These are phyloP conservation scores for Caenorhabditis auriculariae DNA, from an alignment of 2,888 invertebrate genomes.

Conservation along the genomic window DNA sequence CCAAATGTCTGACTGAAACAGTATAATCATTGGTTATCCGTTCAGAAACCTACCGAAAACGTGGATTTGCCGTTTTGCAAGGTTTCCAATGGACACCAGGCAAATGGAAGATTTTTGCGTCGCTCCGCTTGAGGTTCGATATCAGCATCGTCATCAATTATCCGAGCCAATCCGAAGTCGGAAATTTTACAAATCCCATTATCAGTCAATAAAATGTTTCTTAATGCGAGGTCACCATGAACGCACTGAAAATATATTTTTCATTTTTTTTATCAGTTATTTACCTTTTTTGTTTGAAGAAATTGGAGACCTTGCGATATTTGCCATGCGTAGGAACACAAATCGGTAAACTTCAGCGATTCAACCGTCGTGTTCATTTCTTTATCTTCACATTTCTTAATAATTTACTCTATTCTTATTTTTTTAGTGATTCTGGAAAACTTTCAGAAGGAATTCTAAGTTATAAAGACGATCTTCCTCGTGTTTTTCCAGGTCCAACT, in stretches of 20 bases:
- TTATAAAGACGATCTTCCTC: too few relatives aligned
- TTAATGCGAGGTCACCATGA: constrained; percentile 14
- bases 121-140: neutral
- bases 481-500: too few relatives aligned
- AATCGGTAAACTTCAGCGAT: too few relatives aligned
- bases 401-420: neutral
- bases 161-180: constrained; percentile 13
- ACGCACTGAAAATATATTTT: constrained; percentile 9
- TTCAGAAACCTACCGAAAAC: constrained; percentile 8
- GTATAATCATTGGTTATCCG: too few relatives aligned
- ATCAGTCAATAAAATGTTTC: constrained; percentile 9
- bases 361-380: too few relatives aligned
- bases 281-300: constrained; percentile 4
- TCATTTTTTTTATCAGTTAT: neutral
- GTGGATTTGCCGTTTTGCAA: constrained; percentile 4
- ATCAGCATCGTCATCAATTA: constrained; percentile 8
- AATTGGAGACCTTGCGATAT: constrained; percentile 5
- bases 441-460: neutral
- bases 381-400: neutral
- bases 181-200: constrained; percentile 5
- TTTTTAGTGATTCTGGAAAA: neutral
- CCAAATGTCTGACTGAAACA: constrained; percentile 17
- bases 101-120: constrained; percentile 1
- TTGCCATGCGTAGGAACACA: constrained; percentile 11
- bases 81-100: constrained; percentile 10